phyloP scores from a whole-genome alignment of 2,888 invertebrate genomes.

The Dasysyrphus albostriatus region DNA sequence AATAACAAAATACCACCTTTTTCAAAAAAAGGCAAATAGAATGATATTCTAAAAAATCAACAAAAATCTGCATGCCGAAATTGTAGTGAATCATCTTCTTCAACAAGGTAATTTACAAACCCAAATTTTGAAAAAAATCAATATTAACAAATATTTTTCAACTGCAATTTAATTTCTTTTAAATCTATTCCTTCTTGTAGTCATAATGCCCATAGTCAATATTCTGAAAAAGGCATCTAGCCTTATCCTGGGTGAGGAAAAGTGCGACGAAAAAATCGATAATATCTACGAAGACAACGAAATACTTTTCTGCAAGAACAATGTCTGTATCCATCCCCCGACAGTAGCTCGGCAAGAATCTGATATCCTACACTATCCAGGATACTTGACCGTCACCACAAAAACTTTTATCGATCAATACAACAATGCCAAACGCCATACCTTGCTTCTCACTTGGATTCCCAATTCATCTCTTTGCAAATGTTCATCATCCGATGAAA shows the following conservation, averaged over 20 bases:
- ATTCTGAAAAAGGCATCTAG: conserved; percentile 91
- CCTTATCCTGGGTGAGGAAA: conserved; percentile 90
- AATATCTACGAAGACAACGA: conserved; percentile 92
- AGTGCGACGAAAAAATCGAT: conserved; percentile 86
- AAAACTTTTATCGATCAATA: conserved; percentile 91
- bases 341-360: conserved; percentile 92
- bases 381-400: conserved; percentile 94
- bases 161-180: background rate
- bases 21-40: background rate
- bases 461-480: conserved; percentile 95
- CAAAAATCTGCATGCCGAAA: conserved; percentile 15
- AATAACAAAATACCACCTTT: background rate
- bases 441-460: conserved; percentile 96
- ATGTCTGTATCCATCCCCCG: conserved; percentile 98
- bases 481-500: conserved; percentile 91
- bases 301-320: conserved; percentile 96
- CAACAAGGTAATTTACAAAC: background rate
- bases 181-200: background rate
- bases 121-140: conserved; percentile 22
- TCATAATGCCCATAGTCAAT: conserved; percentile 89
- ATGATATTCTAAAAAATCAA: conserved; percentile 14
- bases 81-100: conserved; percentile 30
- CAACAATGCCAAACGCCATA: conserved; percentile 90
- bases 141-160: conserved; percentile 4
- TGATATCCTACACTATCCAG: conserved; percentile 95